Evolutionary conservation across 2,888 invertebrate genomes (phyloP), one percentile per base, ranked within the genome.

Genomic region (Shargacucullia verbasci): DNA sequence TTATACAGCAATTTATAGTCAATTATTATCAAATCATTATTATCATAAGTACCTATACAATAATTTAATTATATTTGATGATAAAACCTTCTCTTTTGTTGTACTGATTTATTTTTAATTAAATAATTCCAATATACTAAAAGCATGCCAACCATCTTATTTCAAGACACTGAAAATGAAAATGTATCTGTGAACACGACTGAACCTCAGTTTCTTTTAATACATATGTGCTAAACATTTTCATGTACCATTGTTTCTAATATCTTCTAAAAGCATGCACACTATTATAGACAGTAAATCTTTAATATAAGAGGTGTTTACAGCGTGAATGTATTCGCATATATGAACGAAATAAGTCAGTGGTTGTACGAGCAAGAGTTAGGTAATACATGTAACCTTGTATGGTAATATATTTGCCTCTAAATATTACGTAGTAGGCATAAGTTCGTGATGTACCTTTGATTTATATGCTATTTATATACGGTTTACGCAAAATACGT

Each of bases 321-420:
- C 53, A 37, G 60, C 59, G 13, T 60, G 50, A 61, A 56, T 59
- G 12, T 40, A 61, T 66, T 50, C 55, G 46, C 49, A 48, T 55
- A 38, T 59, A 27, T 37, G 3, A 14, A 45, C 38, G 40, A 33
- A 43, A 45, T 52, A 20, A 41, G 35, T 29, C 48, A 44, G 13
- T 46, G 34, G 37, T 39, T 59, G 40, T 65, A 61, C 29, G 41
- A 38, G 46, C 52, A 46, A 27, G 45, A 47, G 62, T 70, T 68
- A 71, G 59, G 63, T 70, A 70, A 77, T 61, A 38, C 25, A 49
- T 37, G 29, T 75, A 78, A 79, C 87, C 86, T 87, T 87, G 84
- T 80, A 79, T 72, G 60, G 70, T 76, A 78, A 82, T 81, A 78
- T 59, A 65, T 52, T 47, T 58, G 25, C 40, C 27, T 59, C 66